These are phyloP conservation scores for Corythornis cristatus DNA, from an alignment of 2,113 vertebrate species.

Conservation along the genomic window DNA sequence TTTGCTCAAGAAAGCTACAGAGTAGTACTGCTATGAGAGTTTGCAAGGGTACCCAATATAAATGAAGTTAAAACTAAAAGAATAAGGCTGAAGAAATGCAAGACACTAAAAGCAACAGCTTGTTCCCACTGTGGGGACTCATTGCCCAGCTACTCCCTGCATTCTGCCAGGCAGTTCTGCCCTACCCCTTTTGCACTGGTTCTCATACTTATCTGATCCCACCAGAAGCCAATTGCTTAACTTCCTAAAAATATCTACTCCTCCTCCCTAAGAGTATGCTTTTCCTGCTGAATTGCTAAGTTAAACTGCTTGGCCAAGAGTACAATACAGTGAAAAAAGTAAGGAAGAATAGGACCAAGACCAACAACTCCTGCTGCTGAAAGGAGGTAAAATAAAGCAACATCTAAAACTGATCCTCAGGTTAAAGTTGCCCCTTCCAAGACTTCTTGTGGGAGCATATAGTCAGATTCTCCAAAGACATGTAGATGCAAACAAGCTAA, in stretches of 20 bases:
- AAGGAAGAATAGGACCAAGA: neutral
- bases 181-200: neutral
- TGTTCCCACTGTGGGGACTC: neutral
- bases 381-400: neutral
- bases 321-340: neutral
- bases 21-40: neutral
- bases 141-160: neutral
- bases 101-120: neutral
- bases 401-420: neutral
- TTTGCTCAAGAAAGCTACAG: neutral
- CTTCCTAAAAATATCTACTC: neutral
- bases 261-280: neutral
- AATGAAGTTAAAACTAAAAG: neutral
- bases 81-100: neutral
- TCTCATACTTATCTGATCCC: neutral
- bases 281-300: neutral
- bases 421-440: neutral
- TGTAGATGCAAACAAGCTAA: neutral
- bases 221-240: neutral
- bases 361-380: neutral
- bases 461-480: neutral
- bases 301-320: neutral
- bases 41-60: accelerated
- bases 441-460: neutral
- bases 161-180: neutral